phyloP scores from a whole-genome alignment of 2,888 invertebrate species.

The Cyclophora albipunctata region DNA sequence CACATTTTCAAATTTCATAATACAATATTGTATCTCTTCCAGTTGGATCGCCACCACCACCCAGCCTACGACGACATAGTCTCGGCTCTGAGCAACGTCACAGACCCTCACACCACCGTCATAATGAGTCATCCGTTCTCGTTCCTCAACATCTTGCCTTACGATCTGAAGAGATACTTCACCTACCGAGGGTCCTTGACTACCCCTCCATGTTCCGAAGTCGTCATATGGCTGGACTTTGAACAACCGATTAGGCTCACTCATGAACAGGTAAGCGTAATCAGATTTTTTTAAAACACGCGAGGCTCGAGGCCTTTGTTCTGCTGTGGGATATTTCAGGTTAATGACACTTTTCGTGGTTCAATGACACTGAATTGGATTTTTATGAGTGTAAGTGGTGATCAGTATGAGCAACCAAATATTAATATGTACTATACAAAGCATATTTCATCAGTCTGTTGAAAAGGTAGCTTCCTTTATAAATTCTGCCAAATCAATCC shows the following conservation, averaged over 20 bases:
- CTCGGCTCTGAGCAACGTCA: conserved; percentile 70
- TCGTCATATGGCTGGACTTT: conserved; percentile 91
- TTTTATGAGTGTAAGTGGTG: no score
- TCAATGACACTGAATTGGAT: no score
- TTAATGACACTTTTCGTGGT: no score
- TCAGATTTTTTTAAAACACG: no score
- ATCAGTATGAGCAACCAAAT: no score
- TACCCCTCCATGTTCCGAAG: conserved; percentile 89
- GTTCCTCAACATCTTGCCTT: conserved; percentile 71
- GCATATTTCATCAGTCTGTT: no score
- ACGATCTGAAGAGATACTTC: conserved; percentile 80
- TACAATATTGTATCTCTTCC: conserved; percentile 14
- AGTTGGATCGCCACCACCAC: conserved; percentile 69
- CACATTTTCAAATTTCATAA: no score
- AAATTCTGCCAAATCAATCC: no score
- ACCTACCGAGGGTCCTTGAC: conserved; percentile 91
- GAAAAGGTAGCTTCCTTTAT: no score
- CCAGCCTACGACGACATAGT: conserved; percentile 77
- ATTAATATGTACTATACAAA: no score
- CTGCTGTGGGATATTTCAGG: no score
- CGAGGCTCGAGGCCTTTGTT: no score
- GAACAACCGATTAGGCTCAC: conserved; percentile 81
- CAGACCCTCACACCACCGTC: conserved; percentile 66
- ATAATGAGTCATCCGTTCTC: conserved; percentile 66
- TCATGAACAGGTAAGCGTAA: conserved; percentile 75